A percentile compares a stretch with the other conserved stretches of the same genome.
Conservation (phyloP, 92 coral and sea anemone species). For the Desmophyllum pertusum region DNA sequence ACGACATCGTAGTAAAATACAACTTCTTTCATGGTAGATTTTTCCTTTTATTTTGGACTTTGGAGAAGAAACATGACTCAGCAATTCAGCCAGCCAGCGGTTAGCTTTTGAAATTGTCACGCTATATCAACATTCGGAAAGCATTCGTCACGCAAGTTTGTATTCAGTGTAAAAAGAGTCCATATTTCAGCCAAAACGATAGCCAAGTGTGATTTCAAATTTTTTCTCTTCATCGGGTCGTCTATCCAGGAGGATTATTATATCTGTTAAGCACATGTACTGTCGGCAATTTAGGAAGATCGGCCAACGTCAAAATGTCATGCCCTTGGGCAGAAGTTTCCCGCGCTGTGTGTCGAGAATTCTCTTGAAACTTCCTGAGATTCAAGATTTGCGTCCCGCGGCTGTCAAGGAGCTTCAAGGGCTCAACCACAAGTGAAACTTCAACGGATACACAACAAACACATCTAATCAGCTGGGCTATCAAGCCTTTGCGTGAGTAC, state of each 20-base stretch:
- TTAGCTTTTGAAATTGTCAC: background rate
- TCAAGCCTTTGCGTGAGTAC: constrained; percentile 7
- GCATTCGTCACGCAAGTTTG: background rate
- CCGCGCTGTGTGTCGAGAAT: background rate
- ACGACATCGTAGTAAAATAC: constrained; percentile 95
- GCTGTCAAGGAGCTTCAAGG: background rate
- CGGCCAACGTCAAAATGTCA: background rate
- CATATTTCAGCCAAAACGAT: background rate
- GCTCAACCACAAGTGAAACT: constrained; percentile 7
- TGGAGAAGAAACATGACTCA: too few relatives aligned
- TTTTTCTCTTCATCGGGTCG: background rate
- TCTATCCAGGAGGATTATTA: background rate
- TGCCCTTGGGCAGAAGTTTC: constrained; percentile 9
- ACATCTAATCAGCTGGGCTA: background rate
- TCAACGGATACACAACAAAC: constrained; percentile 10
- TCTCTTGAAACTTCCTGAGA: background rate
- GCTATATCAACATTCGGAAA: background rate
- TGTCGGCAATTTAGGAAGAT: constrained; percentile 19
- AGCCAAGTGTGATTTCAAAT: background rate
- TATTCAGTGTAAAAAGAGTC: background rate
- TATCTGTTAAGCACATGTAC: constrained; percentile 6
- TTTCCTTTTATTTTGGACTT: background rate
- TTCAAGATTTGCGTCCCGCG: background rate
- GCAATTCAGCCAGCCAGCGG: background rate
- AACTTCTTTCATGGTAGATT: constrained; percentile 73